Conservation (phyloP, 2,888 invertebrate species). For the Phrixothrix hirtus region DNA sequence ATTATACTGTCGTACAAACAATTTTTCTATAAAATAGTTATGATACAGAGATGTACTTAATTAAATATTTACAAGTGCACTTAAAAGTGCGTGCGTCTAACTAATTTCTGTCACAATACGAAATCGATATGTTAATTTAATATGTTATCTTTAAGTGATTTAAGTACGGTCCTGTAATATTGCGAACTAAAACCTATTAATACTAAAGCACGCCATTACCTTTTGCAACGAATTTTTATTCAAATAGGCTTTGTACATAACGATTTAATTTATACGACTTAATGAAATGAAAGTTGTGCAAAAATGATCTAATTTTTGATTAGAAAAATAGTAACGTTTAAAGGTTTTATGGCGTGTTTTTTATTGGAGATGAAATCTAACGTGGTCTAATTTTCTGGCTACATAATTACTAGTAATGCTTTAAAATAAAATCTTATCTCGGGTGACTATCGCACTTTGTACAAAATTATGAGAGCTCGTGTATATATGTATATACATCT, state of each 20-base stretch:
- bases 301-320: too few species aligned
- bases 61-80: slow-evolving; percentile 25
- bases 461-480: slow-evolving; percentile 23
- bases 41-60: slow-evolving; percentile 20
- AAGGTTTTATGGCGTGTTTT: not conserved
- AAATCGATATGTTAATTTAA: slow-evolving; percentile 24
- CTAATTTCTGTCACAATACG: slow-evolving; percentile 21
- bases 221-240: too few species aligned
- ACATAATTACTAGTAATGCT: not conserved
- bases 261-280: too few species aligned
- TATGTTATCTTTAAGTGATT: not conserved
- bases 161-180: not conserved
- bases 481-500: slow-evolving; percentile 10
- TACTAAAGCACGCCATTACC: not conserved
- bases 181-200: not conserved
- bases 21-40: slow-evolving; percentile 27
- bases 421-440: slow-evolving; percentile 4
- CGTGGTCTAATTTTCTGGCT: not conserved
- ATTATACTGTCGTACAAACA: slow-evolving; percentile 24
- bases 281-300: too few species aligned
- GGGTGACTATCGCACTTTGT: slow-evolving; percentile 6
- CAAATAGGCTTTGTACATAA: too few species aligned
- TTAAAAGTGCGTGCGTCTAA: slow-evolving; percentile 24
- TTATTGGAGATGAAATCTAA: too few species aligned
- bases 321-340: not conserved